Conservation (phyloP, 1,140 invertebrate genomes). For the Neoseiulus cucumeris region DNA sequence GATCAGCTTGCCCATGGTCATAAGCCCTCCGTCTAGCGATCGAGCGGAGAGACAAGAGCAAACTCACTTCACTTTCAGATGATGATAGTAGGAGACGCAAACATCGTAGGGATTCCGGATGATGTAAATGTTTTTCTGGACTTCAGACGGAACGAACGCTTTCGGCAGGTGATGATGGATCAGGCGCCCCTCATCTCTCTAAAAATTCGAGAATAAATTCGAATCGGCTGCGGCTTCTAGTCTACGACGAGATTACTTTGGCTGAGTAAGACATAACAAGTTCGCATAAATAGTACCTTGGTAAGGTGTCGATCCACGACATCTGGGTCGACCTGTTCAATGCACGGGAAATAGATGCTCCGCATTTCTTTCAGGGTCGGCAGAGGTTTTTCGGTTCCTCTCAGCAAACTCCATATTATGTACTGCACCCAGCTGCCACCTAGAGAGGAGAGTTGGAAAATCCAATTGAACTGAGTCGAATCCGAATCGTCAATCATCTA, state of each 20-base stretch:
- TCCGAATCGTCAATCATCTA: no score
- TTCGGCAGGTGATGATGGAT: not conserved
- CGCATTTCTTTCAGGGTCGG: constrained; percentile 1
- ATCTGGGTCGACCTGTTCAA: constrained; percentile 3
- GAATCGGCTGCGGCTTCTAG: no score
- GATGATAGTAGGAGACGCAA: constrained; percentile 57
- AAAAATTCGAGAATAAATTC: no score
- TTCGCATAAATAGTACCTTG: no score
- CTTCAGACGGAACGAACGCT: not conserved
- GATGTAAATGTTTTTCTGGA: constrained; percentile 36
- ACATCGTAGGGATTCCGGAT: constrained; percentile 65
- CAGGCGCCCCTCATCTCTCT: not conserved
- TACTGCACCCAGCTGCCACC: constrained; percentile 5
- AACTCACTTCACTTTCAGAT: constrained; percentile 23
- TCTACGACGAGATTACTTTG: no score
- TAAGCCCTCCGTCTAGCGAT: no score
- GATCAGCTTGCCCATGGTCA: no score
- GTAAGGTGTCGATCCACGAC: not conserved
- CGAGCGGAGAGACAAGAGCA: no score
- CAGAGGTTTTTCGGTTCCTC: not conserved
- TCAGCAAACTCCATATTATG: not conserved
- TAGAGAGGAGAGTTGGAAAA: not conserved
- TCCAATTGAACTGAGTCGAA: no score
- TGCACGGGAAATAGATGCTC: not conserved
- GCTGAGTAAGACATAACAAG: no score